Evolutionary conservation across 2,797 vertebrate species (phyloP).

Genomic region (Helicolenus hilgendorfi): DNA sequence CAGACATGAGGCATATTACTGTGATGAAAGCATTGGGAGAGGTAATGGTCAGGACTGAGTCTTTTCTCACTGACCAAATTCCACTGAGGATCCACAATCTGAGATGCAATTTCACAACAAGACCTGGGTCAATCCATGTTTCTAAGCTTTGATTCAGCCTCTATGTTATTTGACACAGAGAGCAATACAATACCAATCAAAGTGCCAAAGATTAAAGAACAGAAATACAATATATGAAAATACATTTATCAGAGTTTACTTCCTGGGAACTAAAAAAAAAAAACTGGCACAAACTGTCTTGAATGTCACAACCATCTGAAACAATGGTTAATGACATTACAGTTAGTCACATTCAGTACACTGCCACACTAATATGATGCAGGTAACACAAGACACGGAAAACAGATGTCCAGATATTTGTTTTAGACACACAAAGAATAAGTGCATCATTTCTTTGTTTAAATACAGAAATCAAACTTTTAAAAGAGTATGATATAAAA

Average conservation of each 20-base stretch:
- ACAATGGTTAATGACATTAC: neutral
- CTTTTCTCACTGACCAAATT: conserved; percentile 5
- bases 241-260: neutral
- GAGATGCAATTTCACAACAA: conserved; percentile 11
- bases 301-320: neutral
- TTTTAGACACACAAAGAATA: conserved; percentile 1
- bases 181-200: neutral
- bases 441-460: neutral
- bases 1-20: conserved; percentile 1
- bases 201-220: neutral
- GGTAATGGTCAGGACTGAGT: neutral
- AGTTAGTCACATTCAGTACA: neutral
- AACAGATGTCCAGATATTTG: neutral
- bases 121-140: neutral
- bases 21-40: neutral
- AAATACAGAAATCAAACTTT: neutral
- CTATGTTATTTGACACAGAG: neutral
- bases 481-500: neutral
- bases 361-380: neutral
- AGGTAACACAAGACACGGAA: neutral
- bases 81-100: conserved; percentile 13
- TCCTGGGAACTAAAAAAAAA: neutral
- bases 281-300: neutral
- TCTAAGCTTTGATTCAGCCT: conserved; percentile 16
- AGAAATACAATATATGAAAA: neutral